Evolutionary conservation across 2,113 vertebrate species (phyloP).

Genomic region (Cichladusa arquata): DNA sequence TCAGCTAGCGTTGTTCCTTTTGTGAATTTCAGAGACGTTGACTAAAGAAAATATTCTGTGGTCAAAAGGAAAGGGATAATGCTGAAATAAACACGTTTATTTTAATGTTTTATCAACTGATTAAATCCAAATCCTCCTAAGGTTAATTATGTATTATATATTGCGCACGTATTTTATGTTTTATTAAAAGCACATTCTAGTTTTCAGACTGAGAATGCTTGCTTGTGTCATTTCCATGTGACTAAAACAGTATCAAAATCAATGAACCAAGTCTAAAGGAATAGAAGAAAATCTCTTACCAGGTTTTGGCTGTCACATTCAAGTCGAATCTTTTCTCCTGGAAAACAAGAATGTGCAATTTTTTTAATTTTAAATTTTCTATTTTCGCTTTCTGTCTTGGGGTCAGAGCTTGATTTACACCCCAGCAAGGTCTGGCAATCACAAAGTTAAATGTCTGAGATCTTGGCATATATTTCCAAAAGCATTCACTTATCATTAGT

Average conservation of each 20-base stretch:
- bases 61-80: neutral
- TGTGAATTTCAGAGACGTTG: neutral
- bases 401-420: neutral
- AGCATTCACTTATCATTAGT: neutral
- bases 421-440: neutral
- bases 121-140: neutral
- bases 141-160: neutral
- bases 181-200: neutral
- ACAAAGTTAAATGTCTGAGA: neutral
- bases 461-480: neutral
- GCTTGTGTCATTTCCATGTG: neutral
- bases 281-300: conserved; percentile 59
- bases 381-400: neutral
- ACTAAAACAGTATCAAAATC: neutral
- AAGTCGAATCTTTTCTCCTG: conserved; percentile 76
- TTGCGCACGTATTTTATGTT: neutral
- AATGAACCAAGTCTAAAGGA: neutral
- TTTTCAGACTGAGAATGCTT: neutral
- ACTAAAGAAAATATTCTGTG: neutral
- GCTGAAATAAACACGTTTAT: neutral
- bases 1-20: neutral
- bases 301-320: conserved; percentile 68
- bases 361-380: neutral
- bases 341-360: neutral
- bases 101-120: neutral